phyloP scores from a whole-genome alignment of 2,888 invertebrate genomes.

The Philereme vetulata region DNA sequence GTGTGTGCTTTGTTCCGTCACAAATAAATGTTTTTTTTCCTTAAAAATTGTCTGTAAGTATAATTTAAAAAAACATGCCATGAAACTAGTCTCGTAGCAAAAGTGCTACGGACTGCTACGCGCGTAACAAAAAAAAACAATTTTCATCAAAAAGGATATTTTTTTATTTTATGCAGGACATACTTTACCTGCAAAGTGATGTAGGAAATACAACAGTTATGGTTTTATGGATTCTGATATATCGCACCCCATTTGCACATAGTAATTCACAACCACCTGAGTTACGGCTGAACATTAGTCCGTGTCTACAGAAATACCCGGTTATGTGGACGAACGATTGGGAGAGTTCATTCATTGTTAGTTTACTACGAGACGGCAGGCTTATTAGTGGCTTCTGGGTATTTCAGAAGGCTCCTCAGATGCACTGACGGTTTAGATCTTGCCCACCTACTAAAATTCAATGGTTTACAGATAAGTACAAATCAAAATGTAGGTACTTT shows the following conservation, averaged over 20 bases:
- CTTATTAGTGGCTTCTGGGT: conserved; percentile 25
- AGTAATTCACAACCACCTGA: conserved; percentile 18
- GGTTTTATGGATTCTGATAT: conserved; percentile 21
- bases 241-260: conserved; percentile 5
- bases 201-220: neutral
- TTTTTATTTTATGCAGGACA: neutral
- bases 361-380: conserved; percentile 28
- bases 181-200: neutral
- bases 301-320: conserved; percentile 25
- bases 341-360: conserved; percentile 34
- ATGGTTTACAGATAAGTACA: no score
- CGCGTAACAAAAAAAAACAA: conserved; percentile 2
- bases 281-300: conserved; percentile 34
- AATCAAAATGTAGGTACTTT: no score
- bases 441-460: no score
- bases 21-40: no score
- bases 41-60: no score
- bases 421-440: neutral
- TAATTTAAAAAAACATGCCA: no score
- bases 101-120: neutral
- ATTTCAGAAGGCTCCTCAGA: conserved; percentile 13
- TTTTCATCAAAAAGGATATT: neutral
- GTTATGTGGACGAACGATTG: conserved; percentile 30
- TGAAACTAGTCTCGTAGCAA: neutral
- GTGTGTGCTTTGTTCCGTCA: no score